Percentiles rank a stretch among this genome's conserved stretches.
phyloP scores from a whole-genome alignment of 2,888 invertebrate genomes.

The Scaptomyza tumidula region DNA sequence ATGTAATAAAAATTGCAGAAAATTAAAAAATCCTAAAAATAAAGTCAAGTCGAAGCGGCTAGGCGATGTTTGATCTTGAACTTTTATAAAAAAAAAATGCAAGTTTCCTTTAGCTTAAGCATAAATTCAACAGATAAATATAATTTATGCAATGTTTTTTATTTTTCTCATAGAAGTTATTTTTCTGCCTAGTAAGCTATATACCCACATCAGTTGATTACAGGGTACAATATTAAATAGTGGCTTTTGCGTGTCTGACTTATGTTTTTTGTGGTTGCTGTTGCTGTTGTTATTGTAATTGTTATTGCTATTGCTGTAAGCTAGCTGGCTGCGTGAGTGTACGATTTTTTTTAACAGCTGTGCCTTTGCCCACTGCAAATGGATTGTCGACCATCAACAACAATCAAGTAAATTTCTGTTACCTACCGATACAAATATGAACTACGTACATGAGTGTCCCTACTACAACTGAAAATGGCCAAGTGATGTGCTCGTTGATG shows the following conservation, averaged over 20 bases:
- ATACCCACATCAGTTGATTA: slow-evolving; percentile 7
- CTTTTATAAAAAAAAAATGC: too few relatives aligned
- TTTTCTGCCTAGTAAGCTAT: background rate
- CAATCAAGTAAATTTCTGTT: slow-evolving; percentile 49
- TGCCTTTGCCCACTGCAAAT: slow-evolving; percentile 49
- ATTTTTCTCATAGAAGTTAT: too few relatives aligned
- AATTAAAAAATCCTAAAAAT: too few relatives aligned
- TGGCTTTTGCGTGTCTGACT: slow-evolving; percentile 26
- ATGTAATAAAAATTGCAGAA: too few relatives aligned
- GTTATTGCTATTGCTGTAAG: slow-evolving; percentile 21
- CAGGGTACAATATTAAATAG: slow-evolving; percentile 18
- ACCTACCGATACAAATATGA: slow-evolving; percentile 47
- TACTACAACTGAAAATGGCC: slow-evolving; percentile 35
- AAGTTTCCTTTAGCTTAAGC: too few relatives aligned
- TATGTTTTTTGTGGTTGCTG: slow-evolving; percentile 15
- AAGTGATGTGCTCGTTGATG: slow-evolving; percentile 30
- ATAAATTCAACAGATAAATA: too few relatives aligned
- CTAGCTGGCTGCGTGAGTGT: slow-evolving; percentile 42
- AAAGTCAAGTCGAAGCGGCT: too few relatives aligned
- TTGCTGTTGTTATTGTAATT: slow-evolving; percentile 17
- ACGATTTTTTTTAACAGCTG: slow-evolving; percentile 29
- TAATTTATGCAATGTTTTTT: too few relatives aligned
- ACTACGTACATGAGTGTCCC: slow-evolving; percentile 18
- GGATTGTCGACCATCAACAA: slow-evolving; percentile 45
- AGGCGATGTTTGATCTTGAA: too few relatives aligned